A percentile compares a stretch with the other conserved stretches of the same genome.
These are phyloP conservation scores for Pseudochaenichthys georgianus DNA, from an alignment of 2,797 vertebrate species.

Conservation along the genomic window DNA sequence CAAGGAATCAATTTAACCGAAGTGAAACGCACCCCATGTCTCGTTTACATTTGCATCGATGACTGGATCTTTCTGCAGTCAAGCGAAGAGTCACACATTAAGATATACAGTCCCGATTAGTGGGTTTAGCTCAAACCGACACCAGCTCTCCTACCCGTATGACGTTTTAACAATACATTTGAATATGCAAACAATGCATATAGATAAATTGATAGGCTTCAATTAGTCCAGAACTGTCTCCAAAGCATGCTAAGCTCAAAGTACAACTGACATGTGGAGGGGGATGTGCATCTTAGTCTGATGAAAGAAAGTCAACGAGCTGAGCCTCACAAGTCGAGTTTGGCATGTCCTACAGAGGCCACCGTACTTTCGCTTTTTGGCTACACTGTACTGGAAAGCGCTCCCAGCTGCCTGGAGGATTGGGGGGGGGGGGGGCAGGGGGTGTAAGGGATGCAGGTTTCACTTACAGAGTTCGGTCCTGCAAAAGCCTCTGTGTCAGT, in stretches of 20 bases:
- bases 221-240: neutral
- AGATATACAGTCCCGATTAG: neutral
- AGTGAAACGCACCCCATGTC: too few relatives aligned
- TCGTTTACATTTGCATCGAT: neutral
- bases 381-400: neutral
- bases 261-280: neutral
- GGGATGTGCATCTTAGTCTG: neutral
- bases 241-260: neutral
- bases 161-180: neutral
- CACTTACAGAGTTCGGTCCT: conserved; percentile 12
- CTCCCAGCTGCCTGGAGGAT: neutral
- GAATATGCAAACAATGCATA: neutral
- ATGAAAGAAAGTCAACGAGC: neutral
- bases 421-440: neutral
- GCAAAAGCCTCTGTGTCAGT: conserved; percentile 19
- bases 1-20: too few relatives aligned
- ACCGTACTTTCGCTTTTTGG: too few relatives aligned
- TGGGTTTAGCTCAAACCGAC: neutral
- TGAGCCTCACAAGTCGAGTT: neutral
- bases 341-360: conserved; percentile 6
- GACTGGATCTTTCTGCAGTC: neutral
- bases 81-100: neutral
- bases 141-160: accelerated
- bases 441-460: conserved; percentile 18
- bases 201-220: neutral